Evolutionary conservation across 1,140 invertebrate species (phyloP).

Genomic region (Choristoneura fumiferana): DNA sequence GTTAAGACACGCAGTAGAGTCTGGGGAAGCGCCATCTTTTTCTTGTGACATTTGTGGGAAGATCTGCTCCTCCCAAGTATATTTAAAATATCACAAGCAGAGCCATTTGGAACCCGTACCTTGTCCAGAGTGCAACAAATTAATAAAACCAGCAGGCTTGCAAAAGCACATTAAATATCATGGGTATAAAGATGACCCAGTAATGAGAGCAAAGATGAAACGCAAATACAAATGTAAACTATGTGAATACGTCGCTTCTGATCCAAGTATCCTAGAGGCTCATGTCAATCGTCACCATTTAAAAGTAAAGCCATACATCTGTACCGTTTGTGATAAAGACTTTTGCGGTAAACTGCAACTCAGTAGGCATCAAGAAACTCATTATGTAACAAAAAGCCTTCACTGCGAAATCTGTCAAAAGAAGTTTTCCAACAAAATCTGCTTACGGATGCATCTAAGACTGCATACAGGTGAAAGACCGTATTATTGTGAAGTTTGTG

Average conservation of each 20-base stretch:
- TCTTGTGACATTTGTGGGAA: constrained; percentile 37
- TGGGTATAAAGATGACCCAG: constrained; percentile 11
- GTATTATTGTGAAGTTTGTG: constrained; percentile 40
- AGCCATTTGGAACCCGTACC: constrained; percentile 24
- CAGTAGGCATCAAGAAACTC: constrained; percentile 32
- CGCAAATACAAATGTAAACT: constrained; percentile 23
- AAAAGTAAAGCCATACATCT: constrained; percentile 39
- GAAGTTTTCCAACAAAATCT: constrained; percentile 37
- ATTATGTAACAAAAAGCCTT: constrained; percentile 23
- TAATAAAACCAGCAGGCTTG: constrained; percentile 28
- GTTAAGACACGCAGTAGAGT: constrained; percentile 24
- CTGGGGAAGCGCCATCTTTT: neutral
- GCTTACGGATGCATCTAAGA: constrained; percentile 35
- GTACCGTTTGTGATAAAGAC: constrained; percentile 33
- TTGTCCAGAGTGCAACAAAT: constrained; percentile 30
- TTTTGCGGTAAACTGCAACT: constrained; percentile 35
- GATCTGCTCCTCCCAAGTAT: constrained; percentile 23
- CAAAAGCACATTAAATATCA: constrained; percentile 31
- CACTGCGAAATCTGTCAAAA: constrained; percentile 34
- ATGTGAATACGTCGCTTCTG: constrained; percentile 31
- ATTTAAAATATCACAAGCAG: constrained; percentile 28
- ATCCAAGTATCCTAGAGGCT: constrained; percentile 32
- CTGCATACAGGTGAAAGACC: constrained; percentile 40
- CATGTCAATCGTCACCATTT: constrained; percentile 42
- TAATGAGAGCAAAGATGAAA: constrained; percentile 20